phyloP scores from a whole-genome alignment of 2,797 vertebrate genomes.

The Dendrocincla fuliginosa region DNA sequence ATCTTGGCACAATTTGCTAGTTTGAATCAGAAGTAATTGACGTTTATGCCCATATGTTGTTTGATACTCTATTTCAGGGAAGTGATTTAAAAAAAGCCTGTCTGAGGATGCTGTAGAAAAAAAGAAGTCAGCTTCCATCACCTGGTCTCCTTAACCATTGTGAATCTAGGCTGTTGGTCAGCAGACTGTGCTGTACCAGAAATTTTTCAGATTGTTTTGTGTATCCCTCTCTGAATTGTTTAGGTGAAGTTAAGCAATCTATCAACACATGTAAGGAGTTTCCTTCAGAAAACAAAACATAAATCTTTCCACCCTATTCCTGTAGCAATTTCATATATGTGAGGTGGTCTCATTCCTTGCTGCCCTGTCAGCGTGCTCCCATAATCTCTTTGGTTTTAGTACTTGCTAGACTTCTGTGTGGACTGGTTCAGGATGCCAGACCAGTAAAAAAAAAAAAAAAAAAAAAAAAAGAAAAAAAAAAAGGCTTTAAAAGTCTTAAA shows the following conservation, averaged over 20 bases:
- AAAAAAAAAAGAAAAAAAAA: neutral
- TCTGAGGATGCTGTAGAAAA: neutral
- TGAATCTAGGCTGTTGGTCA: neutral
- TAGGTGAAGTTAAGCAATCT: neutral
- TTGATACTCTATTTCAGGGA: neutral
- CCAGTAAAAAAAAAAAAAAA: neutral
- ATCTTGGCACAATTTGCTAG: neutral
- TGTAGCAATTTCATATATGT: neutral
- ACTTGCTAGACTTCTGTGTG: neutral
- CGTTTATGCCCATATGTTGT: neutral
- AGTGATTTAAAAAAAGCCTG: neutral
- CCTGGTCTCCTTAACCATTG: neutral
- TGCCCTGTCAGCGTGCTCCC: neutral
- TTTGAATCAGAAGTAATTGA: neutral
- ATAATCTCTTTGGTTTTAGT: neutral
- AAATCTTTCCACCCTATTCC: neutral
- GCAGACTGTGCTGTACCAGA: neutral
- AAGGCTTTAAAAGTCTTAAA: neutral
- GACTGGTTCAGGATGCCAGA: neutral
- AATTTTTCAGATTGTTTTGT: neutral
- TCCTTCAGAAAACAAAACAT: neutral
- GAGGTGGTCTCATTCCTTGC: neutral
- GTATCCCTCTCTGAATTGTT: neutral
- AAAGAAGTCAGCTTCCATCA: neutral
- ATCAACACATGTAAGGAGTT: neutral